Percentiles rank a stretch among this genome's conserved stretches.
phyloP scores from a whole-genome alignment of 2,797 vertebrate genomes.

The Hypotaenidia okinawae region DNA sequence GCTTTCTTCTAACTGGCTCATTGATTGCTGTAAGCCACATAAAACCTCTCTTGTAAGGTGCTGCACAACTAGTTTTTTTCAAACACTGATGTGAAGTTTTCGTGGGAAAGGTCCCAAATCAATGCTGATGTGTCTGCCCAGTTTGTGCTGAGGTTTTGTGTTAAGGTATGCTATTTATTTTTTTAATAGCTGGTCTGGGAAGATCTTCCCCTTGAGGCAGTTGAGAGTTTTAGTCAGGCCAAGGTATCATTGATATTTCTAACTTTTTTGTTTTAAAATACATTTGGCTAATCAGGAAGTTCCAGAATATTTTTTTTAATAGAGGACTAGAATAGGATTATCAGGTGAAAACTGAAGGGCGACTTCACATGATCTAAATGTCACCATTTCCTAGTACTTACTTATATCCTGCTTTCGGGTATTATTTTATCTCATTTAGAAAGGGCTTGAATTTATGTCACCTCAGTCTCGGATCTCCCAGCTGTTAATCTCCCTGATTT shows the following conservation, averaged over 20 bases:
- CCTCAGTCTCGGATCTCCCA: not conserved
- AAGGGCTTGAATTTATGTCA: not conserved
- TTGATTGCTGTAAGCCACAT: not conserved
- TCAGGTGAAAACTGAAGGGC: not conserved
- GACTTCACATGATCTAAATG: not conserved
- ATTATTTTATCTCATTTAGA: not conserved
- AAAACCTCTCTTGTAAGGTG: not conserved
- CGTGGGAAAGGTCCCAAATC: not conserved
- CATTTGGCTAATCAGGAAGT: not conserved
- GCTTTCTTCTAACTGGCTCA: not conserved
- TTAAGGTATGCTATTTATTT: not conserved
- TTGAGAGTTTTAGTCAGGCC: not conserved
- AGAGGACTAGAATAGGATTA: not conserved
- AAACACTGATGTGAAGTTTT: not conserved
- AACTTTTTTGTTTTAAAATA: not conserved
- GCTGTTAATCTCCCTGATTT: not conserved
- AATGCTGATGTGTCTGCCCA: not conserved
- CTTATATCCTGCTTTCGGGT: not conserved
- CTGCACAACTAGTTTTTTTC: no score
- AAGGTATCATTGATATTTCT: fast-evolving
- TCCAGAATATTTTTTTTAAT: not conserved
- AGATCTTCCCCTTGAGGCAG: not conserved
- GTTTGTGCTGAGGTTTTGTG: not conserved
- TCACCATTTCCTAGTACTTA: not conserved
- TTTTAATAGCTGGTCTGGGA: not conserved